phyloP scores from a whole-genome alignment of 2,113 vertebrate species.

The Salvator merianae region DNA sequence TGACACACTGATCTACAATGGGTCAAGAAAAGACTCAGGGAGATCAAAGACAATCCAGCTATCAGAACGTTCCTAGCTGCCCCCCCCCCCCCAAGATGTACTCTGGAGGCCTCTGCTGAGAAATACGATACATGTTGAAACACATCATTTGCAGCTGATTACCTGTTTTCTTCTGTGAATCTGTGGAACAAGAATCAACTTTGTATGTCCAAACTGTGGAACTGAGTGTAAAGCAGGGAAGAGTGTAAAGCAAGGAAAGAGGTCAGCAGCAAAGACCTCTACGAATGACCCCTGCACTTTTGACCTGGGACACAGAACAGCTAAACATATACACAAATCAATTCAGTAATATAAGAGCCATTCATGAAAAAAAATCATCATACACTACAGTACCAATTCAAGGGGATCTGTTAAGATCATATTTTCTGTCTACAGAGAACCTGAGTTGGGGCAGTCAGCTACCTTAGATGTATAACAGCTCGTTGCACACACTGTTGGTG shows the following conservation, averaged over 20 bases:
- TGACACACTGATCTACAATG: no score
- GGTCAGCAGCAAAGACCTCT: neutral
- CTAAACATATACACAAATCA: neutral
- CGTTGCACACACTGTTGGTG: no score
- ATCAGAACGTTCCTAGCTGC: no score
- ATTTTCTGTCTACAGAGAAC: neutral
- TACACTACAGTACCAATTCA: neutral
- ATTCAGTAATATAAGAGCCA: neutral
- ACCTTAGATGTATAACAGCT: no score
- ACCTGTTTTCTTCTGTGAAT: neutral
- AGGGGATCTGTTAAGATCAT: neutral
- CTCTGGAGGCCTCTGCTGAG: no score
- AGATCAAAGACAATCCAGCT: no score
- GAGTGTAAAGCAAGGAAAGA: neutral
- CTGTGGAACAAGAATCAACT: neutral
- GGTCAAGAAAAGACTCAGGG: no score
- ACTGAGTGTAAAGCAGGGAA: accelerated
- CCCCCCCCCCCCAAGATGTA: no score
- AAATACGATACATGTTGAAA: neutral
- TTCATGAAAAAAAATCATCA: neutral
- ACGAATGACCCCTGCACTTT: neutral
- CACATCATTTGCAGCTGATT: neutral
- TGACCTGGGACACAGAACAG: neutral
- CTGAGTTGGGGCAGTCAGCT: no score
- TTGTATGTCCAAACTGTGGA: neutral